Conservation (phyloP, 2,113 vertebrate species). For the Cisticola juncidis region DNA sequence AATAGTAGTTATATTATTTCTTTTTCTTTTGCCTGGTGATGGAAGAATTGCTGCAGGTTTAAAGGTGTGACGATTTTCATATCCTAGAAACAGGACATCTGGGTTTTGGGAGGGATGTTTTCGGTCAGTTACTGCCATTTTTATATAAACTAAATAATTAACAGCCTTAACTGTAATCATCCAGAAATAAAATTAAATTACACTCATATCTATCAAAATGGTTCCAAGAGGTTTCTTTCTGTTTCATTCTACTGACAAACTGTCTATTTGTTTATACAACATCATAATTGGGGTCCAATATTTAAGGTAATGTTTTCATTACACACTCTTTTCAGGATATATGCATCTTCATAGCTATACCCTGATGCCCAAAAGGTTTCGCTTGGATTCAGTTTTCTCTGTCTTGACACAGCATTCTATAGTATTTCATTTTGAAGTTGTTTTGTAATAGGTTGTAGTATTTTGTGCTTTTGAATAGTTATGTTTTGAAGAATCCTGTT, state of each 20-base stretch:
- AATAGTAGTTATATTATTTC: background rate
- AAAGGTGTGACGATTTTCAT: background rate
- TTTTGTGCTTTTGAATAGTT: background rate
- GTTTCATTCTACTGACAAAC: background rate
- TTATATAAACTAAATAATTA: background rate
- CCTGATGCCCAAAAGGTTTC: background rate
- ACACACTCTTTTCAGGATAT: background rate
- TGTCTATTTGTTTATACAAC: background rate
- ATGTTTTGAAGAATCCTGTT: background rate
- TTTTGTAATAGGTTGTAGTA: background rate
- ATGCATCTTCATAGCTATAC: background rate
- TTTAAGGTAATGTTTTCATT: background rate
- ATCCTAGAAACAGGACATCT: background rate
- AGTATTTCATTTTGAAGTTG: background rate
- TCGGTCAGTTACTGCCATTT: background rate
- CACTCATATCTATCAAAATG: background rate
- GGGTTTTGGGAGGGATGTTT: rapidly evolving
- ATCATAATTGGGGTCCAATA: background rate
- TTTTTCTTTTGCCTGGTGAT: background rate
- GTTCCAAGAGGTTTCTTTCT: background rate
- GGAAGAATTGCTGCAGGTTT: background rate
- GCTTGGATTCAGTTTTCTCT: background rate
- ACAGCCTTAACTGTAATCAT: background rate
- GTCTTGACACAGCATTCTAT: background rate
- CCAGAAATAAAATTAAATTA: background rate